A percentile compares a stretch with the other conserved stretches of the same genome.
Evolutionary conservation across 1,140 invertebrate genomes (phyloP).

Genomic region (Saccostrea cuccullata): DNA sequence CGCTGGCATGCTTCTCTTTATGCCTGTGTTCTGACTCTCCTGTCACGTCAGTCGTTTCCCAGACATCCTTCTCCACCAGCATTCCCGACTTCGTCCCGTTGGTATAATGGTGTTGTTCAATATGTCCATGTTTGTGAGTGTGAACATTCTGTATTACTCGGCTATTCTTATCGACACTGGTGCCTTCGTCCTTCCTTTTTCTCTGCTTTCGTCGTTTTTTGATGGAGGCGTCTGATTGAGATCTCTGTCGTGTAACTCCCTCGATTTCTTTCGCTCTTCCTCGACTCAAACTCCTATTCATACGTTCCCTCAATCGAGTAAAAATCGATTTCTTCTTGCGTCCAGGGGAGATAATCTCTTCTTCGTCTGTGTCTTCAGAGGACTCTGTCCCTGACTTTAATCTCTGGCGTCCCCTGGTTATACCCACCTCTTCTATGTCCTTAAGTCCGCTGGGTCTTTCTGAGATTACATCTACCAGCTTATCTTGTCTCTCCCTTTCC

Average conservation of each 20-base stretch:
- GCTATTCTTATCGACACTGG: background rate
- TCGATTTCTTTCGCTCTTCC: constrained; percentile 50
- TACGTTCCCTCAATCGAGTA: constrained; percentile 61
- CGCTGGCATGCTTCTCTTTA: constrained; percentile 51
- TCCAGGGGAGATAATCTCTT: constrained; percentile 45
- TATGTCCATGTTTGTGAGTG: constrained; percentile 48
- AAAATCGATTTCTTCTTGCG: constrained; percentile 66
- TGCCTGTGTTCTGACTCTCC: constrained; percentile 50
- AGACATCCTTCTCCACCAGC: constrained; percentile 35
- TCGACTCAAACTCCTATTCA: constrained; percentile 56
- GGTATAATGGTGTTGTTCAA: constrained; percentile 49
- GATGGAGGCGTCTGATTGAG: background rate
- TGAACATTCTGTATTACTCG: constrained; percentile 27
- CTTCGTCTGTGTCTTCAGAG: constrained; percentile 49
- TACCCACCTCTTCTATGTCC: background rate
- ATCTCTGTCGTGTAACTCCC: constrained; percentile 22
- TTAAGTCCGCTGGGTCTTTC: background rate
- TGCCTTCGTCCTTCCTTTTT: constrained; percentile 35
- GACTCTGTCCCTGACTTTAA: constrained; percentile 51
- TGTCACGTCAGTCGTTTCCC: constrained; percentile 54
- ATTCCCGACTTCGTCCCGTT: constrained; percentile 44
- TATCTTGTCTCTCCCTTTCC: background rate
- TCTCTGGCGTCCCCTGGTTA: background rate
- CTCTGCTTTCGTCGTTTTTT: constrained; percentile 49
- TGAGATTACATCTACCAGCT: background rate